Evolutionary conservation across 2,888 invertebrate species (phyloP).

Genomic region (Biston betularia): DNA sequence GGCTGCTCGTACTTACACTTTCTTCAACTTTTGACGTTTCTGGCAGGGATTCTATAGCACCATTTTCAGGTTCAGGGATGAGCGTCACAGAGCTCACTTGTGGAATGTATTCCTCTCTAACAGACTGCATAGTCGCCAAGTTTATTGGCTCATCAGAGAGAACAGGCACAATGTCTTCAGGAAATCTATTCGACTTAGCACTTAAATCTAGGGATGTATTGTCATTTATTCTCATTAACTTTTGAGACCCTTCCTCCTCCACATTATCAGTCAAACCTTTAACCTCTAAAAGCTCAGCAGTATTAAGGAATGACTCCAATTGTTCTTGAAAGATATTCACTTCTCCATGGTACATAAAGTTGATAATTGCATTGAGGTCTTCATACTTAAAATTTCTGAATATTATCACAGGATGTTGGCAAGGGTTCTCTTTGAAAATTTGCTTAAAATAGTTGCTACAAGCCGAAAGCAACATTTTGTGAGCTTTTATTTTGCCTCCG

Average conservation of each 20-base stretch:
- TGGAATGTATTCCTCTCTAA: constrained; percentile 75
- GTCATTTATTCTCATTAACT: constrained; percentile 66
- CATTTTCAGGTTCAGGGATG: constrained; percentile 61
- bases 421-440: constrained; percentile 91
- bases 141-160: constrained; percentile 79
- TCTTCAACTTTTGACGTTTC: constrained; percentile 62
- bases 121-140: constrained; percentile 72
- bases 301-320: constrained; percentile 91
- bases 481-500: constrained; percentile 93
- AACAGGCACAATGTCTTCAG: constrained; percentile 65
- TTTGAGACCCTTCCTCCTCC: constrained; percentile 76
- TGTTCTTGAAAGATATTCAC: constrained; percentile 93
- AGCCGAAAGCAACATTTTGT: constrained; percentile 93
- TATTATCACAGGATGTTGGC: constrained; percentile 93
- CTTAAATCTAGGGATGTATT: constrained; percentile 77
- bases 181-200: constrained; percentile 68
- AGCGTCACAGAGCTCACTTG: constrained; percentile 53
- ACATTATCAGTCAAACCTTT: constrained; percentile 90
- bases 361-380: constrained; percentile 91
- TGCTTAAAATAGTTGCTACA: constrained; percentile 93
- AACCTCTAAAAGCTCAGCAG: constrained; percentile 91
- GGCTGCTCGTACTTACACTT: constrained; percentile 56
- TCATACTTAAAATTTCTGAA: constrained; percentile 92
- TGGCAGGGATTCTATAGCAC: constrained; percentile 57
- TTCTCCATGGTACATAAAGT: constrained; percentile 94